Base-by-base conservation (phyloP, 2,797 vertebrate species). In the Enteromius afrohamiltoni region DNA sequence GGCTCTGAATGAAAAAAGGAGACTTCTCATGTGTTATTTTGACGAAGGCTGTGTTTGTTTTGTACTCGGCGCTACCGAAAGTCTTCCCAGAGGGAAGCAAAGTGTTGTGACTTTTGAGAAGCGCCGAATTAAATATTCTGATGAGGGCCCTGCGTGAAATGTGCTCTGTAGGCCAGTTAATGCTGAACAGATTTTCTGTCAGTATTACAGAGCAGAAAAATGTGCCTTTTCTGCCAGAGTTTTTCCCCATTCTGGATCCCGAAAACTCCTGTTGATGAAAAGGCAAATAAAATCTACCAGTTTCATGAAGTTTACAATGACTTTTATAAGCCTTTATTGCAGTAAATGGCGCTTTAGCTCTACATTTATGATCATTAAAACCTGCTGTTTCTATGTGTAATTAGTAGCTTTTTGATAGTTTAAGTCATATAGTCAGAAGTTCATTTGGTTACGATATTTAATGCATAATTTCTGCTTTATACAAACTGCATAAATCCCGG, bases 161-260 rank as follows among this genome's bases (percentile, higher is more conserved):
- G 47, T 74, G 70, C 51, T 67, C 47, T 76, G 29, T 74, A 77
- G 62, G 42, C 74, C 74, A 70, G 37, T 71, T 87, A 83, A 88
- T 83, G 80, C 79, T 13, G 5, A 88, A 88, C 84, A 87, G 83
- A 86, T 89, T 87, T 85, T 85, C 62, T 78, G 80, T 83, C 86
- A 84, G 73, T 88, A 85, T 45, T 53, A 23, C 65, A n/a, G 82
- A 65, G 70, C 51, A 55, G 75, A 64, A 81, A 86, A 86, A 87
- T 85, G 80, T 19, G 7, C n/a, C 29, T 34, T 68, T 42, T 76
- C 79, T 77, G 84, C 78, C 85, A 87, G 75, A 87, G 49, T 64
- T 53, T 51, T 55, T 40, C 65, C 53, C 78, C 75, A 14, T 16
- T 29, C 37, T 17, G 23, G 62, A 68, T 69, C 51, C 40, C 34